A percentile compares a stretch with the other conserved stretches of the same genome.
These are phyloP conservation scores for Carposina sasakii DNA, from an alignment of 1,140 invertebrate species.

Conservation along the genomic window DNA sequence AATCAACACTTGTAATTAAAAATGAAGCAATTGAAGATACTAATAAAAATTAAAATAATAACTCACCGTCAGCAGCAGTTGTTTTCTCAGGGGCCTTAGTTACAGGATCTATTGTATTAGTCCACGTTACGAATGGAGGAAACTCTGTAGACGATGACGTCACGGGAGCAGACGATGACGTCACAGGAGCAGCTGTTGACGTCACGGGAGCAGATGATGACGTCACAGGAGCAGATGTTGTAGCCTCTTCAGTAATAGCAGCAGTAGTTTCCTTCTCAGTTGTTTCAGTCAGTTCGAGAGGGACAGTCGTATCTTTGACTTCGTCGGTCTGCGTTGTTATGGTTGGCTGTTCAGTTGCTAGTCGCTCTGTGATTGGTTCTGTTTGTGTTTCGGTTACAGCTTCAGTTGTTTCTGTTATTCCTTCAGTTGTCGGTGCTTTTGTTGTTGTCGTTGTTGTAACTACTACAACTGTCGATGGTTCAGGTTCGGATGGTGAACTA, in stretches of 20 bases:
- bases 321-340: neutral
- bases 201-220: neutral
- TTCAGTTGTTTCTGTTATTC: conserved; percentile 20
- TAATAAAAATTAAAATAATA: conserved; percentile 1
- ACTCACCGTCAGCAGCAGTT: conserved; percentile 41
- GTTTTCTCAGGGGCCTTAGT: conserved; percentile 43
- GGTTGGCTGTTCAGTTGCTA: conserved; percentile 18
- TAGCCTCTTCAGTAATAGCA: conserved; percentile 1
- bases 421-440: conserved; percentile 24
- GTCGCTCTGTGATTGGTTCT: conserved; percentile 19
- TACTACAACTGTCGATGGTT: conserved; percentile 22
- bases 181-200: conserved; percentile 10
- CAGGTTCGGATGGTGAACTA: conserved; percentile 31
- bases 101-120: conserved; percentile 70
- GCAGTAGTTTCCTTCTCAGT: conserved; percentile 13
- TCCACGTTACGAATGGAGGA: conserved; percentile 75
- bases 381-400: conserved; percentile 30
- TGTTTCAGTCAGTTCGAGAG: conserved; percentile 17
- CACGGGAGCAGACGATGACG: conserved; percentile 27
- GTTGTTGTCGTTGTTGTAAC: conserved; percentile 27
- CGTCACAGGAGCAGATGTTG: neutral
- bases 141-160: conserved; percentile 35
- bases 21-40: neutral
- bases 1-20: too few species aligned
- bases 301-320: neutral